Base-by-base conservation (phyloP, 37 sponge, comb jelly and placozoan species). In the Mnemiopsis leidyi region DNA sequence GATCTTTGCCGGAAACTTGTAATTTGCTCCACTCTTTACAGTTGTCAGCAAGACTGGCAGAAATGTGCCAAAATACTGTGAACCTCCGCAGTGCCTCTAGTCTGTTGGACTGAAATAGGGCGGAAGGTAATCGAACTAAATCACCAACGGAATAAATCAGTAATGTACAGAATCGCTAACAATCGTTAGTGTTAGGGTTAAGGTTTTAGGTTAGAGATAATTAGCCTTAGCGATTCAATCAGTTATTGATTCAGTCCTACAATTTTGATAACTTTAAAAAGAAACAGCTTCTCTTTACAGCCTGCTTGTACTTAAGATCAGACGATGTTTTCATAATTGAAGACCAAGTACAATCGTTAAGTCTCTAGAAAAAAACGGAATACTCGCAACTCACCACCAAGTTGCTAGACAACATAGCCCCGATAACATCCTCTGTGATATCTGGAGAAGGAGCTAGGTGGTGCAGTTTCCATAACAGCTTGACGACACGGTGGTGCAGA, bases 51-150 rank as follows among this genome's bases (percentile, higher is more conserved):
- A 85, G 35, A 37, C 90, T 85, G 23, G 90, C 90, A 9, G 90
- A 85, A 3, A 85, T 92, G 93, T 92, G 93, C 93, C 93, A 92
- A 29, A 92, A 71, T 5, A 92, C 93, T 36, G 75, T 92, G 29
- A 92, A 92, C 26, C 93, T 30, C 33, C 75, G 2, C 38, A 92
- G 24, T 25, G 38, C 71, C 38, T 92, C 93, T 13, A 92, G n/a
- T 18, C 93, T 69, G 23, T 69, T 71, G 24, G 69, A n/a, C 93
- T 92, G 76, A 20, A n/a, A 23, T n/a, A n/a, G n/a, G n/a, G n/a
- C n/a, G n/a, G n/a, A n/a, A n/a, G n/a, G n/a, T n/a, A n/a, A n/a
- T n/a, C n/a, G n/a, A n/a, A n/a, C n/a, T n/a, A n/a, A n/a, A n/a
- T n/a, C n/a, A n/a, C n/a, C n/a, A n/a, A n/a, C n/a, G n/a, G n/a